Percentiles rank a stretch among this genome's conserved stretches.
Conservation (phyloP, 1,140 invertebrate genomes). For the Akabosia matsudoensis region DNA sequence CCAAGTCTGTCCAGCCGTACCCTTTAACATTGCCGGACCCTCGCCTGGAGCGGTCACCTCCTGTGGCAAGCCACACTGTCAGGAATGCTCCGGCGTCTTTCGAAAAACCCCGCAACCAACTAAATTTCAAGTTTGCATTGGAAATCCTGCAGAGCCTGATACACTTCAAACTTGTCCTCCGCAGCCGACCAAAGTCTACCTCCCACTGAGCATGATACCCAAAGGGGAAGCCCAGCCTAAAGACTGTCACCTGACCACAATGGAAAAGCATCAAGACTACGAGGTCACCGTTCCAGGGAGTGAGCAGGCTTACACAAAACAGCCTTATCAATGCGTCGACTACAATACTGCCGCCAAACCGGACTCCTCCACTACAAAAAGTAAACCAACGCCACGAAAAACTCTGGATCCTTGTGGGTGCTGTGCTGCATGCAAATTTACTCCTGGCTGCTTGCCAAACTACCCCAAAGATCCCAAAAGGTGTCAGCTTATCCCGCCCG, state of each 20-base stretch:
- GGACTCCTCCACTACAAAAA: not conserved
- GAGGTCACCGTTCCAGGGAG: not conserved
- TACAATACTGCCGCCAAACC: not conserved
- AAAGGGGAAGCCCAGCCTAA: not conserved
- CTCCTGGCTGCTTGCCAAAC: not conserved
- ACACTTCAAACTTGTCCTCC: conserved; percentile 6
- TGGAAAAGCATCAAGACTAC: not conserved
- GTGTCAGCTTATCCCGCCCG: not conserved
- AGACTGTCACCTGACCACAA: not conserved
- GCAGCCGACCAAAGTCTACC: conserved; percentile 1
- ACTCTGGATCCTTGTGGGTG: not conserved
- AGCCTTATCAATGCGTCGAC: not conserved
- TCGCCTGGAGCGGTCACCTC: not conserved
- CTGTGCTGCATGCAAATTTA: not conserved
- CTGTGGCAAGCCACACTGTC: not conserved
- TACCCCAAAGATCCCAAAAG: not conserved
- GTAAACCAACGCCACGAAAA: not conserved
- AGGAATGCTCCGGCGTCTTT: conserved; percentile 11
- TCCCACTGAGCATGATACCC: not conserved
- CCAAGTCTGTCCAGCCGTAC: not conserved
- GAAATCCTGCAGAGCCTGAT: not conserved
- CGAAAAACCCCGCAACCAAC: not conserved
- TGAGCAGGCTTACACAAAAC: not conserved
- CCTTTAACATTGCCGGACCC: not conserved
- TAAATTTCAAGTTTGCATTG: conserved; percentile 23